phyloP scores from a whole-genome alignment of 2,888 invertebrate genomes.

The Drosophila lutescens region DNA sequence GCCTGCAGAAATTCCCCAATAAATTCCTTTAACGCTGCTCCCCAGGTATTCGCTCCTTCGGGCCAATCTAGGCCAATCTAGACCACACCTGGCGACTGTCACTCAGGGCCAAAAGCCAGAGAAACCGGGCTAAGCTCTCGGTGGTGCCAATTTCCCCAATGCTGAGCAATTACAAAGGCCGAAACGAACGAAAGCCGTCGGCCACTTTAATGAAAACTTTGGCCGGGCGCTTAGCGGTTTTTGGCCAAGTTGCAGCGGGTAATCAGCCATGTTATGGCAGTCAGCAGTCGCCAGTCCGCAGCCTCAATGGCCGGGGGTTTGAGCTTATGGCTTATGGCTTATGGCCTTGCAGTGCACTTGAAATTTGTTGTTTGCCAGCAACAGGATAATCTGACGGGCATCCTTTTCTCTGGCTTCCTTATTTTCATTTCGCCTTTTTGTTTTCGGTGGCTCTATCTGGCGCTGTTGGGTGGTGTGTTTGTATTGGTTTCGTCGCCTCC shows the following conservation, averaged over 20 bases:
- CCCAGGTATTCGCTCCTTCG: background rate
- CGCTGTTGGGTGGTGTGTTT: slow-evolving; percentile 5
- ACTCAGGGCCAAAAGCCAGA: slow-evolving; percentile 18
- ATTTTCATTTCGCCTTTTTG: background rate
- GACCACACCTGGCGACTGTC: slow-evolving; percentile 34
- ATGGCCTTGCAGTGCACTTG: slow-evolving; percentile 69
- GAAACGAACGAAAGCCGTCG: slow-evolving; percentile 68
- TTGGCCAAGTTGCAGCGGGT: slow-evolving; percentile 36
- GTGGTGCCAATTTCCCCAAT: slow-evolving; percentile 58
- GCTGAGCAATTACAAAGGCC: slow-evolving; percentile 70
- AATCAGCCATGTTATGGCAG: slow-evolving; percentile 51
- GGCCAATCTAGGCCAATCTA: slow-evolving; percentile 20
- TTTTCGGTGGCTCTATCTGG: slow-evolving; percentile 8
- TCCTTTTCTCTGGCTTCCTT: slow-evolving; percentile 9
- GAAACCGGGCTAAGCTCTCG: slow-evolving; percentile 29
- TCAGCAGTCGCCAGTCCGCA: too few species aligned
- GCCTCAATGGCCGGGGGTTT: slow-evolving; percentile 46
- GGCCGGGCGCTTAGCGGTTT: slow-evolving; percentile 71
- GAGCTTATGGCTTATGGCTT: slow-evolving; percentile 48
- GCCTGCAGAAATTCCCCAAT: background rate
- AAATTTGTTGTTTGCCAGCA: slow-evolving; percentile 53
- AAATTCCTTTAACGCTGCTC: slow-evolving; percentile 5
- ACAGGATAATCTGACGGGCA: slow-evolving; percentile 46
- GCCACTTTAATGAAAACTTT: slow-evolving; percentile 76
- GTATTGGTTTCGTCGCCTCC: slow-evolving; percentile 32